These are phyloP conservation scores for Lonchura striata DNA, from an alignment of 2,113 vertebrate species.

Conservation along the genomic window DNA sequence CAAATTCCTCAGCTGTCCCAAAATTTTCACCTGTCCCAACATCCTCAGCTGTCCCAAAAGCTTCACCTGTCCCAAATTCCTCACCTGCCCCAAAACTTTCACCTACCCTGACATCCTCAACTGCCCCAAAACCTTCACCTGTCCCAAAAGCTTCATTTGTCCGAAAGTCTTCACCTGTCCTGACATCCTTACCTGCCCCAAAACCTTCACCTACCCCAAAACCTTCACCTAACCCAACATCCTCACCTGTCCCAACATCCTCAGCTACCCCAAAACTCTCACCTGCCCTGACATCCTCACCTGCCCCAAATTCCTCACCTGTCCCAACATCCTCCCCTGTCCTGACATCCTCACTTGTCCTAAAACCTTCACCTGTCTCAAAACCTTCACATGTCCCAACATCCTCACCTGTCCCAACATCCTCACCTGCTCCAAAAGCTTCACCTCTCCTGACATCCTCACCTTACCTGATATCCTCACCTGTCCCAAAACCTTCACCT, in stretches of 20 bases:
- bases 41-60: no score
- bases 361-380: fast-evolving
- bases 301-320: not conserved
- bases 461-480: no score
- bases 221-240: fast-evolving
- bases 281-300: not conserved
- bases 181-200: fast-evolving
- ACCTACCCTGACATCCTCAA: fast-evolving
- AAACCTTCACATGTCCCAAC: not conserved
- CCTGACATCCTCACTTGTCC: fast-evolving
- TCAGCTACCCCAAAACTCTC: fast-evolving
- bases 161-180: no score
- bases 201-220: fast-evolving
- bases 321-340: not conserved
- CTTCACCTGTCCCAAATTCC: fast-evolving
- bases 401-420: not conserved
- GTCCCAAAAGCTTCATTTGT: fast-evolving
- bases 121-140: fast-evolving
- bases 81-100: fast-evolving
- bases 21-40: no score
- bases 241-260: fast-evolving
- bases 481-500: not conserved
- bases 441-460: no score
- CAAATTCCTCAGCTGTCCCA: fast-evolving
- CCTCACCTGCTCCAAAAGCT: no score